phyloP scores from a whole-genome alignment of 2,888 invertebrate genomes.

The Danaus chrysippus region DNA sequence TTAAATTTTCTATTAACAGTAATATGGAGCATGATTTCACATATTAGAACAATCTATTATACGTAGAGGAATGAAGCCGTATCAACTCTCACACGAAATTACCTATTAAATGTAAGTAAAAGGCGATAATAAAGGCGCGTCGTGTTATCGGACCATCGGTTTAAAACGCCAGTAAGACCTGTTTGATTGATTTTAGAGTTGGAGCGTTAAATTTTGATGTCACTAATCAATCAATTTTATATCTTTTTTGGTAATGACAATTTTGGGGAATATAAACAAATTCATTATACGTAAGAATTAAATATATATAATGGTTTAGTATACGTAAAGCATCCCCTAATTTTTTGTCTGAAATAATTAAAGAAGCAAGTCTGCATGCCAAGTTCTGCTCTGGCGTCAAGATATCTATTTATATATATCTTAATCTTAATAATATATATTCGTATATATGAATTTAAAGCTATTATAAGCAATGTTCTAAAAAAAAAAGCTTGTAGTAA shows the following conservation, averaged over 20 bases:
- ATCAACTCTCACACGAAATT: constrained; percentile 21
- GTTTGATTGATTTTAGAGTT: constrained; percentile 61
- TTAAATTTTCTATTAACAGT: too few relatives aligned
- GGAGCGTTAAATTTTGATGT: constrained; percentile 67
- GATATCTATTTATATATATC: too few relatives aligned
- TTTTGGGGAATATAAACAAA: constrained; percentile 26
- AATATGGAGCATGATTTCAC: not conserved
- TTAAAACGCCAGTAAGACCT: constrained; percentile 44
- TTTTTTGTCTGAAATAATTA: too few relatives aligned
- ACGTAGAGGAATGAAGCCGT: constrained; percentile 14
- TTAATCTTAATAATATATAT: too few relatives aligned
- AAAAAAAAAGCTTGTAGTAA: too few relatives aligned
- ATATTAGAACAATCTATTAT: constrained; percentile 10
- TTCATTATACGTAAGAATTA: too few relatives aligned
- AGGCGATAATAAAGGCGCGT: constrained; percentile 53
- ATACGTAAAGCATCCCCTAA: too few relatives aligned
- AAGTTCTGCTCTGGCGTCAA: too few relatives aligned
- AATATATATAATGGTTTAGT: too few relatives aligned
- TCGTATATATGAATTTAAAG: too few relatives aligned
- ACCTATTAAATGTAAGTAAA: constrained; percentile 24
- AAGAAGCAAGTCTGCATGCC: too few relatives aligned
- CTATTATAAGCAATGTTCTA: too few relatives aligned
- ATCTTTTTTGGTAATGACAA: constrained; percentile 35
- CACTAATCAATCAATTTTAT: constrained; percentile 72
- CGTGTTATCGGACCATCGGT: constrained; percentile 43